These are phyloP conservation scores for Diarsia brunnea DNA, from an alignment of 2,888 invertebrate genomes.

Conservation along the genomic window DNA sequence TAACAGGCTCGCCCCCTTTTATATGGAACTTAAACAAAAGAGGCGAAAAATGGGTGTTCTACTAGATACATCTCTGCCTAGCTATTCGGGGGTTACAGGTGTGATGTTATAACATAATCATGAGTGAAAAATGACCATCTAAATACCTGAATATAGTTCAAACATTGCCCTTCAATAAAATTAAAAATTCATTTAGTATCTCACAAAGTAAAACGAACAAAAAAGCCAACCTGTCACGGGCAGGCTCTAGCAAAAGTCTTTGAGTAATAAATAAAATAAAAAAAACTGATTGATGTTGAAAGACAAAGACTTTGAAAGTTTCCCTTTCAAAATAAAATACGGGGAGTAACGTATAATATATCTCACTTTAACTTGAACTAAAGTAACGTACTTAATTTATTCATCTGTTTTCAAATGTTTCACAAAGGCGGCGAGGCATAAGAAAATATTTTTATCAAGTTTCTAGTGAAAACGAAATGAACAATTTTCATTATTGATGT, in stretches of 20 bases:
- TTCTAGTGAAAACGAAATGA: slow-evolving; percentile 16
- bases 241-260: slow-evolving; percentile 25
- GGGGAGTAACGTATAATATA: slow-evolving; percentile 30
- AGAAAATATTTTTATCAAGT: slow-evolving; percentile 27
- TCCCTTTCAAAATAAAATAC: slow-evolving; percentile 40
- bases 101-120: not conserved
- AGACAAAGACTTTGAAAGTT: slow-evolving; percentile 49
- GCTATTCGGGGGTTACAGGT: too few species aligned
- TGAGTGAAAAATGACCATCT: not conserved
- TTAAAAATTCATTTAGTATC: slow-evolving; percentile 21
- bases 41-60: too few species aligned
- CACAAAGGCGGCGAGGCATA: slow-evolving; percentile 11
- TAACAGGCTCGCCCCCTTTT: too few species aligned
- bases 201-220: slow-evolving; percentile 24
- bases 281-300: slow-evolving; percentile 56
- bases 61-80: too few species aligned
- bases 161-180: not conserved
- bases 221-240: slow-evolving; percentile 20
- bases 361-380: slow-evolving; percentile 26
- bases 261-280: slow-evolving; percentile 46
- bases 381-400: slow-evolving; percentile 51
- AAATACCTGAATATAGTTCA: not conserved
- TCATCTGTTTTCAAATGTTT: slow-evolving; percentile 49
- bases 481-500: slow-evolving; percentile 24
- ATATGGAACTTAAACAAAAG: too few species aligned